Percentiles rank a stretch among this genome's conserved stretches.
phyloP scores from a whole-genome alignment of 2,113 vertebrate species.

The Engystomops pustulosus region DNA sequence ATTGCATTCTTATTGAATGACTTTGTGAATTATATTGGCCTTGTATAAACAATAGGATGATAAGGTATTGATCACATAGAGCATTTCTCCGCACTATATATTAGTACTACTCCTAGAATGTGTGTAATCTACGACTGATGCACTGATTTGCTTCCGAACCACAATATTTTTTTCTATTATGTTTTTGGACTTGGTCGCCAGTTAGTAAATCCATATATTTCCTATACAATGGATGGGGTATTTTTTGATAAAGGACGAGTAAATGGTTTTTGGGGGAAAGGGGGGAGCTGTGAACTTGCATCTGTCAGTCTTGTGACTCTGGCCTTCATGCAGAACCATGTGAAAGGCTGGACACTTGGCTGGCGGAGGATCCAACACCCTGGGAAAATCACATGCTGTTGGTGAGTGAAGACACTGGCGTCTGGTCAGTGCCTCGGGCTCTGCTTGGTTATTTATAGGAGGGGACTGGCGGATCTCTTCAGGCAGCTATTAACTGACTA shows the following conservation, averaged over 20 bases:
- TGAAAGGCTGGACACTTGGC: constrained; percentile 9
- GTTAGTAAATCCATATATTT: background rate
- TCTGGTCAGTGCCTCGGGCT: constrained; percentile 79
- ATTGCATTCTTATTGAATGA: too few species aligned
- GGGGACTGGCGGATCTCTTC: constrained; percentile 95
- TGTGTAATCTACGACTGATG: too few species aligned
- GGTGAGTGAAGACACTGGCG: constrained; percentile 27
- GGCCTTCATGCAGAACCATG: constrained; percentile 10
- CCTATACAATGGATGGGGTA: background rate
- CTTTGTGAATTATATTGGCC: too few species aligned
- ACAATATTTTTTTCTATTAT: too few species aligned
- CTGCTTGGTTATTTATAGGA: constrained; percentile 93
- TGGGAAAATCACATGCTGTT: constrained; percentile 56
- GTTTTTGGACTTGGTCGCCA: too few species aligned
- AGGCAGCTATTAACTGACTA: constrained; percentile 99
- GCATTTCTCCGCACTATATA: too few species aligned
- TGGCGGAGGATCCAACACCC: constrained; percentile 1
- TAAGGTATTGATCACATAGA: too few species aligned
- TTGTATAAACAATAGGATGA: too few species aligned
- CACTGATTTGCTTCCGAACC: too few species aligned
- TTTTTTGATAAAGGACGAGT: background rate
- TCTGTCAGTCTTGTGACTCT: constrained; percentile 1
- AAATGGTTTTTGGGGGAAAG: background rate
- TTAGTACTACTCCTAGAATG: too few species aligned
- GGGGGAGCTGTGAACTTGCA: constrained; percentile 36